These are phyloP conservation scores for Branchipolynoe longqiensis DNA, from an alignment of 2,888 invertebrate species.

Conservation along the genomic window DNA sequence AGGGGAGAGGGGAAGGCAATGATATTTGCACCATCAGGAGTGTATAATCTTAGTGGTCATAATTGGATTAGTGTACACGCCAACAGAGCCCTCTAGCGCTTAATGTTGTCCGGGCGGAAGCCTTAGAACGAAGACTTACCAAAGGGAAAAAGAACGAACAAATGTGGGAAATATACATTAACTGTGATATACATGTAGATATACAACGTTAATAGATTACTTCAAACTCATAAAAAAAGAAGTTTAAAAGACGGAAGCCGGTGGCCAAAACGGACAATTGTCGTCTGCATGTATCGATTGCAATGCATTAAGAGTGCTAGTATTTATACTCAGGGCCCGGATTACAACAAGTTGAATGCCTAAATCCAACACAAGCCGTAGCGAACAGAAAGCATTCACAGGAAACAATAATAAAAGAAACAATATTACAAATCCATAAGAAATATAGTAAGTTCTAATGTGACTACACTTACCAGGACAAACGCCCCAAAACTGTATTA, in stretches of 20 bases:
- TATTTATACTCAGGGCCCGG: constrained; percentile 15
- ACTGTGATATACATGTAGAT: not conserved
- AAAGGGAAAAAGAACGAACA: not conserved
- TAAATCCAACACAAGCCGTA: constrained; percentile 19
- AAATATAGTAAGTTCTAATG: constrained; percentile 44
- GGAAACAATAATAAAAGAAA: constrained; percentile 15
- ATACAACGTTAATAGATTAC: no score
- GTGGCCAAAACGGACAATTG: constrained; percentile 23
- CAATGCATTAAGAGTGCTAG: not conserved
- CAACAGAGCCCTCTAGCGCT: constrained; percentile 11
- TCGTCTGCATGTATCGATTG: constrained; percentile 35
- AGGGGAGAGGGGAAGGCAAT: no score
- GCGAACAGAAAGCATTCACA: constrained; percentile 42
- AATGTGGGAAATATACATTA: constrained; percentile 14
- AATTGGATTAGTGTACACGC: no score
- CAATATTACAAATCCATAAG: constrained; percentile 52
- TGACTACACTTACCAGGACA: constrained; percentile 31
- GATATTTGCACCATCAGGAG: no score
- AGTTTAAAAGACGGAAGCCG: not conserved
- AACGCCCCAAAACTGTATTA: not conserved
- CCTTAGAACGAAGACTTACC: not conserved
- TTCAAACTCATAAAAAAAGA: no score
- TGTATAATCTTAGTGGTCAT: no score
- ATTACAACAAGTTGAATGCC: constrained; percentile 28
- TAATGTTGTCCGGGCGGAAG: not conserved